Evolutionary conservation across 2,113 vertebrate species (phyloP), one percentile per base, ranked within the genome.

Genomic region (Cyanocitta stelleri): DNA sequence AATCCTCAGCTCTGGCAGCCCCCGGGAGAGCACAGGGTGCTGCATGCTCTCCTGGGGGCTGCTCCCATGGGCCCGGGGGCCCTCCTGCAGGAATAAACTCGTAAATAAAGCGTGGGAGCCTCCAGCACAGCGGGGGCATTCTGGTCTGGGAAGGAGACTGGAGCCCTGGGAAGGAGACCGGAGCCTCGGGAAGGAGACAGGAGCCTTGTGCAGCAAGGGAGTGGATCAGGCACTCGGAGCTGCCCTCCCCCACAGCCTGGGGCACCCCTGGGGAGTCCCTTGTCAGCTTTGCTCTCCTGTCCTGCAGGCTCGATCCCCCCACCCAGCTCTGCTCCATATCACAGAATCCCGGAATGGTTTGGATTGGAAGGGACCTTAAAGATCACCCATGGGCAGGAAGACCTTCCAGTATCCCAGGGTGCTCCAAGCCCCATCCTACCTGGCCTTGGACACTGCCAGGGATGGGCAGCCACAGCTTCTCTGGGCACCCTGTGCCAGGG

Each of bases 21-120:
- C 49, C 58, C 8, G 14, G 20, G 32, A 39, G 54, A 66, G 58
- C 30, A 61, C 24, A 33, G 13, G 75, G n/a, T 79, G 68, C 54
- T 54, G 66, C 0, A 3, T 6, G 51, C 85, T 49, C 44, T 62
- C 48, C 48, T 1, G 11, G 44, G 54, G 30, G 35, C 37, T 43
- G 52, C 61, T 66, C 24, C 55, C 6, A 22, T 16, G 55, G 48
- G 7, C 37, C 35, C 0, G 0, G 35, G 64, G 14, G 20, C 11
- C 14, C 23, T 66, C 13, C 26, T 49, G 52, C 29, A 23, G 39
- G 41, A 63, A 27, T 18, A 14, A 67, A 41, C 64, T 78, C 33
- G 6, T 16, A 62, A 29, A 62, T 1, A 0, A 46, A 56, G 11
- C 0, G 0, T 17, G 30, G 62, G 22, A 24, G 18, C 29, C 48